Evolutionary conservation across 2,113 vertebrate species (phyloP).

Genomic region (Percopsis transmontana): DNA sequence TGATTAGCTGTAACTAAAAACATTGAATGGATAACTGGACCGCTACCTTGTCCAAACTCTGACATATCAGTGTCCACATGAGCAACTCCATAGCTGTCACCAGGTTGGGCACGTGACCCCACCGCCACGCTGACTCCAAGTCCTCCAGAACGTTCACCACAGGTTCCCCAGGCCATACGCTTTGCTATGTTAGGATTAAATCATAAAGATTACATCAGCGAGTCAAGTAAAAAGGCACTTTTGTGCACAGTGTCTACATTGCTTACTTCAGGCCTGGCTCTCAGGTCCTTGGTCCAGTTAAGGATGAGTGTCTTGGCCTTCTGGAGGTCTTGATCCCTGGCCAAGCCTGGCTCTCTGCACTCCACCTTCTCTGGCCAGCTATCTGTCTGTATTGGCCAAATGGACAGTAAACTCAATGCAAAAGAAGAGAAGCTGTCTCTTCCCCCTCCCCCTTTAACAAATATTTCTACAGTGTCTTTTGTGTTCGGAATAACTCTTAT

Average conservation of each 20-base stretch:
- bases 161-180: constrained; percentile 76
- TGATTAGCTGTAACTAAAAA: too few species aligned
- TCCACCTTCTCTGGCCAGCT: constrained; percentile 68
- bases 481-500: too few species aligned
- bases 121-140: constrained; percentile 75
- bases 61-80: constrained; percentile 72
- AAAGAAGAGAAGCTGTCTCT: not conserved
- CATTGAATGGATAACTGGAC: not conserved
- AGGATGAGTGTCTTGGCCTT: constrained; percentile 63
- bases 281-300: constrained; percentile 74
- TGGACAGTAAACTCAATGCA: constrained; percentile 48
- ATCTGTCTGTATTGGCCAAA: constrained; percentile 72
- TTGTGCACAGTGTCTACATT: not conserved
- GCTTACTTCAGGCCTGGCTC: constrained; percentile 75
- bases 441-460: too few species aligned
- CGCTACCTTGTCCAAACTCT: constrained; percentile 75
- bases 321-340: constrained; percentile 58
- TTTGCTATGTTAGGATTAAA: too few species aligned
- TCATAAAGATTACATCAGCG: too few species aligned
- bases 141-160: constrained; percentile 73
- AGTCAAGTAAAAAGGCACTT: not conserved
- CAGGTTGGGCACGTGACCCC: constrained; percentile 67
- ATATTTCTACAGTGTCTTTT: too few species aligned
- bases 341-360: constrained; percentile 37
- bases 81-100: constrained; percentile 77